Conservation (phyloP, 2,113 vertebrate species). For the Pedionomus torquatus region DNA sequence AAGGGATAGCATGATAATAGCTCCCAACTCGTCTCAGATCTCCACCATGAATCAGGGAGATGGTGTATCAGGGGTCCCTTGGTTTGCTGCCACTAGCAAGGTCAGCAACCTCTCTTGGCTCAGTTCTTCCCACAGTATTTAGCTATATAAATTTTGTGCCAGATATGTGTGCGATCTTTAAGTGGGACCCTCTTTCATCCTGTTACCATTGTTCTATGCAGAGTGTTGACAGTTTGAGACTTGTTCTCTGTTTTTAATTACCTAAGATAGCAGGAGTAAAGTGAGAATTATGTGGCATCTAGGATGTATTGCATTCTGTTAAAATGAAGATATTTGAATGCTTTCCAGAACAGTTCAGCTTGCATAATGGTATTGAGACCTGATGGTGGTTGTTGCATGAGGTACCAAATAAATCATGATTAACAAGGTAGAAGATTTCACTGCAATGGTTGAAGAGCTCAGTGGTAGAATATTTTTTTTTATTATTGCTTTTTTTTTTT, state of each 20-base stretch:
- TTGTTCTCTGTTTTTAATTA: not conserved
- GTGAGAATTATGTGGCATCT: not conserved
- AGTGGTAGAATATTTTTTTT: not conserved
- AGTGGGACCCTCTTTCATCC: not conserved
- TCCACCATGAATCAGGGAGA: not conserved
- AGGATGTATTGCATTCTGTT: not conserved
- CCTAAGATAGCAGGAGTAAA: not conserved
- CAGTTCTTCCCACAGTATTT: not conserved
- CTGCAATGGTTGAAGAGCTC: not conserved
- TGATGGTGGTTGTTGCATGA: not conserved
- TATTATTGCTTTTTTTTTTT: not conserved
- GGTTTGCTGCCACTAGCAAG: not conserved
- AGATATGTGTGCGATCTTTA: not conserved
- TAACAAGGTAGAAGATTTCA: not conserved
- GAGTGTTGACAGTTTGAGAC: not conserved
- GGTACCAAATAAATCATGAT: not conserved
- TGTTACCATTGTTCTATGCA: not conserved
- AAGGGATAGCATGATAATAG: not conserved
- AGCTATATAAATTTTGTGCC: not conserved
- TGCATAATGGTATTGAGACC: not conserved
- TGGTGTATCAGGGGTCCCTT: fast-evolving
- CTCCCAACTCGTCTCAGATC: not conserved
- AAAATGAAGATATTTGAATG: not conserved
- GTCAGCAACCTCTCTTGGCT: not conserved
- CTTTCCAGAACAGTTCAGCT: not conserved